Evolutionary conservation across 53 echinoderm and acorn worm genomes (phyloP), one percentile per base, ranked within the genome.

Genomic region (Arbacia lixula): DNA sequence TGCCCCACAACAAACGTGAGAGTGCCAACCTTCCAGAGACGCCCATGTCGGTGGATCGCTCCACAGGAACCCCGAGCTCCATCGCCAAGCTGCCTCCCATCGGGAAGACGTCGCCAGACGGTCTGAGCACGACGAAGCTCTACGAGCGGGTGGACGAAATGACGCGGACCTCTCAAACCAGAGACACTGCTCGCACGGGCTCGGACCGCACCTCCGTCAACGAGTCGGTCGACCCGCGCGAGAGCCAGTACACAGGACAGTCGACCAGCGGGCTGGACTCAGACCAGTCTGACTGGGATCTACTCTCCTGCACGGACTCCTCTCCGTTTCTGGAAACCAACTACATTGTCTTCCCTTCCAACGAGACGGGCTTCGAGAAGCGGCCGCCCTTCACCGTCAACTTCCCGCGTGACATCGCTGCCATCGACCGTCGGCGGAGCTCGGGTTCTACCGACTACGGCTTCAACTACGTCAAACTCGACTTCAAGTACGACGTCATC

Each of bases 311-410:
- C 10, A 85, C 88, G 14, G 85, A 91, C n/a, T 83, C 91, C 25
- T 85, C 86, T 35, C 88, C 87, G 26, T 91, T 83, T 62, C n/a
- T 92, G 58, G 84, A 92, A 76, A 93, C 94, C 50, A 85, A 86
- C 36, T 93, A 93, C 77, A 67, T 93, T 28, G 90, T 93, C 58
- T 93, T 90, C 71, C 94, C 94, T 24, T 63, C 82, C 41, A 32
- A 30, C 32, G 82, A 81, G 6, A 5, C 62, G 10, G 64, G 62
- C 82, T 61, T 61, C 64, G 82, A 63, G 32, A 81, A 81, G 41
- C 82, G 63, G 46, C 41, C 62, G 39, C 82, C 82, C 32, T 81
- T 63, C 64, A 63, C 64, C 39, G 82, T 81, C 30, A 81, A 81
- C 31, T 81, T 81, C 64, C 82, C 82, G 3, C 61, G 51, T 17